phyloP scores from a whole-genome alignment of 2,797 vertebrate species.

The Artibeus lituratus region DNA sequence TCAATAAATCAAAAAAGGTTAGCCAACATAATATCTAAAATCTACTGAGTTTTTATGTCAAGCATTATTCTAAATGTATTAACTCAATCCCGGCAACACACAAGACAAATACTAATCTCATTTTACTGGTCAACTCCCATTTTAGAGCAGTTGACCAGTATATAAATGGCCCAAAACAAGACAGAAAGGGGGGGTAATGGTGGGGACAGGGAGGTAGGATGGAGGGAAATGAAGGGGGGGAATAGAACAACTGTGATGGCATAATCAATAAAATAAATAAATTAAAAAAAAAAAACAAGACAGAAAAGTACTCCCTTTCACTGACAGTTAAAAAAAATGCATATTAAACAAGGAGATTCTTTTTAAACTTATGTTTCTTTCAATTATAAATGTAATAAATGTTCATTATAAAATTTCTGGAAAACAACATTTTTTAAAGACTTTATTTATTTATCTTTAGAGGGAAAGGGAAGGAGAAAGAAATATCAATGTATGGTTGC shows the following conservation, averaged over 20 bases:
- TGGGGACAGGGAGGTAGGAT: no score
- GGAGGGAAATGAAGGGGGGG: no score
- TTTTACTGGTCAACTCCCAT: no score
- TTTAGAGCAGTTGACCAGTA: neutral
- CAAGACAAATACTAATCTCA: neutral
- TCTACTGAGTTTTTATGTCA: neutral
- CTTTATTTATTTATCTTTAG: no score
- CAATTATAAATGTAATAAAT: neutral
- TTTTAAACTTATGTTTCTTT: neutral
- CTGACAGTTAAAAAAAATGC: neutral
- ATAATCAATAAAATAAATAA: no score
- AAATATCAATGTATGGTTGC: no score
- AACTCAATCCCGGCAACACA: neutral
- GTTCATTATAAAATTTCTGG: neutral
- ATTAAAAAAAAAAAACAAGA: no score
- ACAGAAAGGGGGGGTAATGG: no score
- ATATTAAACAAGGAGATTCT: neutral
- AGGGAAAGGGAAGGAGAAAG: no score
- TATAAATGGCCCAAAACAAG: constrained; percentile 1
- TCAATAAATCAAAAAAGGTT: neutral
- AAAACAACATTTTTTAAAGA: neutral
- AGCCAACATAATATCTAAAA: neutral
- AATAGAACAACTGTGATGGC: no score
- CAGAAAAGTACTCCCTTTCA: neutral
- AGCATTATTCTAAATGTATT: neutral